These are phyloP conservation scores for Ceratoteleas bidentatus DNA, from an alignment of 1,140 invertebrate genomes.

Conservation along the genomic window DNA sequence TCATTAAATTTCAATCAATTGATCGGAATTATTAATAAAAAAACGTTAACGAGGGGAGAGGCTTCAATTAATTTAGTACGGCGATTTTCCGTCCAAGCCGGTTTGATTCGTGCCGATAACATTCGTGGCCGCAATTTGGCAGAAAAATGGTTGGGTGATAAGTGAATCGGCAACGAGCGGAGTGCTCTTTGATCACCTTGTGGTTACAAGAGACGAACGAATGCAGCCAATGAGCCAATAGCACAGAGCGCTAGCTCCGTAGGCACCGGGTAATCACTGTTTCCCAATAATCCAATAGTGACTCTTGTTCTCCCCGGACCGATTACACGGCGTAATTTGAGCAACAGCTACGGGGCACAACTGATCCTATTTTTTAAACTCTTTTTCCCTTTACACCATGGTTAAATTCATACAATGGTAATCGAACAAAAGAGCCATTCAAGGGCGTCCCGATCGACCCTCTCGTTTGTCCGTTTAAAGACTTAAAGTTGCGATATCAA, in stretches of 20 bases:
- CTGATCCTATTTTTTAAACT: constrained; percentile 50
- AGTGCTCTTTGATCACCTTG: constrained; percentile 59
- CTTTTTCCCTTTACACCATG: constrained; percentile 58
- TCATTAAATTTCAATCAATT: constrained; percentile 24
- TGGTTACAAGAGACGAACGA: constrained; percentile 57
- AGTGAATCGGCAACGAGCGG: constrained; percentile 27
- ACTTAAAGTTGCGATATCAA: constrained; percentile 27
- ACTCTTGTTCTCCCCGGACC: constrained; percentile 59
- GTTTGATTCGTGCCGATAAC: constrained; percentile 5
- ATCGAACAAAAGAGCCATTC: constrained; percentile 43
- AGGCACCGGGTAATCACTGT: constrained; percentile 57
- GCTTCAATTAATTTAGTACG: background rate
- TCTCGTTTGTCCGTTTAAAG: constrained; percentile 21
- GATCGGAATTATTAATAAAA: background rate
- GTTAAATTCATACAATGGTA: constrained; percentile 53
- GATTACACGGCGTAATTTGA: constrained; percentile 62
- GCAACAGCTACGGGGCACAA: constrained; percentile 47
- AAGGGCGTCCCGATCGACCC: constrained; percentile 21
- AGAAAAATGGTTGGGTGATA: constrained; percentile 17
- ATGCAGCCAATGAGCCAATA: constrained; percentile 59
- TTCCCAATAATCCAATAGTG: constrained; percentile 65
- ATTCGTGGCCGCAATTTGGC: constrained; percentile 1
- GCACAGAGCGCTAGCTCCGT: constrained; percentile 24
- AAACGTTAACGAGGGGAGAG: background rate
- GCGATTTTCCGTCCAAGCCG: constrained; percentile 4